A percentile compares a stretch with the other conserved stretches of the same genome.
These are phyloP conservation scores for Oreochromis grahami DNA, from an alignment of 2,797 vertebrate genomes.

Conservation along the genomic window DNA sequence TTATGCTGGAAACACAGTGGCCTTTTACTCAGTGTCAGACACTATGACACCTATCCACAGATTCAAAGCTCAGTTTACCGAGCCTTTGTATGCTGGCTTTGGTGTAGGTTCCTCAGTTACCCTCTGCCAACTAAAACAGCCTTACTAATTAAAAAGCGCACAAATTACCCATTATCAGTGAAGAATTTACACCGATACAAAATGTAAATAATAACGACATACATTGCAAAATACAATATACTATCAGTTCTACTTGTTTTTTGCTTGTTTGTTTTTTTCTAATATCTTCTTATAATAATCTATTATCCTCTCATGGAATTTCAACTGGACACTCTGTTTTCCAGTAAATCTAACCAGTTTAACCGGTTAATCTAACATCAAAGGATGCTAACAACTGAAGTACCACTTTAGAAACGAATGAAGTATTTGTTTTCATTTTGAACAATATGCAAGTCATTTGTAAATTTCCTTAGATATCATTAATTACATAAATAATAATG, in stretches of 20 bases:
- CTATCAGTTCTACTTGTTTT: background rate
- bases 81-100: conserved; percentile 79
- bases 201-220: background rate
- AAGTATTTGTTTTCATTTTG: background rate
- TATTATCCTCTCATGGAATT: background rate
- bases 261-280: background rate
- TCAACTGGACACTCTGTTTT: background rate
- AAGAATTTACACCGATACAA: background rate
- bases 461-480: background rate
- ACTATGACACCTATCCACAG: conserved; percentile 75
- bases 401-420: background rate
- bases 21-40: conserved; percentile 73
- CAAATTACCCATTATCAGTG: background rate
- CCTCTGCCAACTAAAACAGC: conserved; percentile 65
- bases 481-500: background rate
- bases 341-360: background rate
- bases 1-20: conserved; percentile 61
- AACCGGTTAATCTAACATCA: background rate
- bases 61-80: conserved; percentile 75
- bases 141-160: background rate
- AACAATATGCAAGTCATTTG: background rate
- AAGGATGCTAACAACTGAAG: background rate
- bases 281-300: background rate
- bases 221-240: background rate
- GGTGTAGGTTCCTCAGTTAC: conserved; percentile 78